These are phyloP conservation scores for Tetanocera ferruginea DNA, from an alignment of 2,888 invertebrate genomes.

Conservation along the genomic window DNA sequence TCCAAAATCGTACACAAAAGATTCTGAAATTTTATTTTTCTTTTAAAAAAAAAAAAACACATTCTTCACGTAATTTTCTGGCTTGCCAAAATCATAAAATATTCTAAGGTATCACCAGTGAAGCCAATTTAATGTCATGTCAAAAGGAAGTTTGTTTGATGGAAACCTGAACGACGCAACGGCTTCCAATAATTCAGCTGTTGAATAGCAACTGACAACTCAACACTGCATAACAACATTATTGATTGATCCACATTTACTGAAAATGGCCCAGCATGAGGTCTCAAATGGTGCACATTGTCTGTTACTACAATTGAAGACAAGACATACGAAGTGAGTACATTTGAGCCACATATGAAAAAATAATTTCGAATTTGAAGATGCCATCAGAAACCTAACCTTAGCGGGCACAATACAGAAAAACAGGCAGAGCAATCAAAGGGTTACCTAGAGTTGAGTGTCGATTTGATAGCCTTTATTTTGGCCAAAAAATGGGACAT, in stretches of 20 bases:
- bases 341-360: constrained; percentile 1
- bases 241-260: constrained; percentile 6
- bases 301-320: not conserved
- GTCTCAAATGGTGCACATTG: not conserved
- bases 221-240: not conserved
- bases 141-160: constrained; percentile 1
- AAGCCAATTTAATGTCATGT: constrained; percentile 7
- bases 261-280: constrained; percentile 9
- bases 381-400: not conserved
- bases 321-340: not conserved
- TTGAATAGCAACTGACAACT: not conserved
- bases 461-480: constrained; percentile 30
- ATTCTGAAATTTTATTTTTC: too few relatives aligned
- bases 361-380: not conserved
- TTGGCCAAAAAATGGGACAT: constrained; percentile 7
- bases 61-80: not conserved
- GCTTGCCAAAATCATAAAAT: too few relatives aligned
- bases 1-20: too few relatives aligned
- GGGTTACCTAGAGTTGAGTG: constrained; percentile 11
- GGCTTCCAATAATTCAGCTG: too few relatives aligned
- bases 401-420: not conserved
- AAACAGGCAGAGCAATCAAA: constrained; percentile 9
- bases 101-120: too few relatives aligned
- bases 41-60: not conserved
- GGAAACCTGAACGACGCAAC: not conserved